These are phyloP conservation scores for Diprion similis DNA, from an alignment of 1,140 invertebrate genomes.

Conservation along the genomic window DNA sequence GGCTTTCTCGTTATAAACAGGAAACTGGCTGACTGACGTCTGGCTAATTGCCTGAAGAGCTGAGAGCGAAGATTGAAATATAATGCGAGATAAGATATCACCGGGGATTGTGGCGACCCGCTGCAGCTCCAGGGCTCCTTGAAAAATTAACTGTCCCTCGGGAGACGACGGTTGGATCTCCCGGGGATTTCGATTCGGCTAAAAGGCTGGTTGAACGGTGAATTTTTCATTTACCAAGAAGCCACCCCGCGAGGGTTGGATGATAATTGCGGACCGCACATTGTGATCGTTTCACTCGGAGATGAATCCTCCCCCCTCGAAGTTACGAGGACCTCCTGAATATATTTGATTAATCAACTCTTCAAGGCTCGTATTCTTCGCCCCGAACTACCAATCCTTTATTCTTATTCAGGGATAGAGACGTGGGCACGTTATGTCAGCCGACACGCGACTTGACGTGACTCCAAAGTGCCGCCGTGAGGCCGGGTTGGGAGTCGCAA, in stretches of 20 bases:
- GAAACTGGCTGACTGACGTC: background rate
- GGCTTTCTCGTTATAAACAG: no score
- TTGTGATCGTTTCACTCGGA: no score
- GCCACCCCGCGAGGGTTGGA: no score
- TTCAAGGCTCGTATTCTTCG: no score
- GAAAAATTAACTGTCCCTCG: background rate
- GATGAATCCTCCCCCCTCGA: no score
- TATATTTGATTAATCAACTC: no score
- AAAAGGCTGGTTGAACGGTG: slow-evolving; percentile 2
- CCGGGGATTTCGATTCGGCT: slow-evolving; percentile 3
- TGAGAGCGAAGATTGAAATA: background rate
- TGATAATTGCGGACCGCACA: no score
- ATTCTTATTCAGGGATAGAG: no score
- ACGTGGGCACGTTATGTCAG: no score
- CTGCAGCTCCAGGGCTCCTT: background rate
- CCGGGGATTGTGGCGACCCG: background rate
- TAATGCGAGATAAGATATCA: no score
- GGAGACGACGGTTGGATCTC: background rate
- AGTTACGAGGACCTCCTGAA: no score
- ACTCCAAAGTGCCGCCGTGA: background rate
- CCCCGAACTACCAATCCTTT: no score
- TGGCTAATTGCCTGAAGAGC: background rate
- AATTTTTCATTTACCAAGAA: background rate
- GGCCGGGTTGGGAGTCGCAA: background rate
- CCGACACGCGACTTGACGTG: background rate